Conservation (phyloP, 2,113 vertebrate species). For the Ciconia boyciana region DNA sequence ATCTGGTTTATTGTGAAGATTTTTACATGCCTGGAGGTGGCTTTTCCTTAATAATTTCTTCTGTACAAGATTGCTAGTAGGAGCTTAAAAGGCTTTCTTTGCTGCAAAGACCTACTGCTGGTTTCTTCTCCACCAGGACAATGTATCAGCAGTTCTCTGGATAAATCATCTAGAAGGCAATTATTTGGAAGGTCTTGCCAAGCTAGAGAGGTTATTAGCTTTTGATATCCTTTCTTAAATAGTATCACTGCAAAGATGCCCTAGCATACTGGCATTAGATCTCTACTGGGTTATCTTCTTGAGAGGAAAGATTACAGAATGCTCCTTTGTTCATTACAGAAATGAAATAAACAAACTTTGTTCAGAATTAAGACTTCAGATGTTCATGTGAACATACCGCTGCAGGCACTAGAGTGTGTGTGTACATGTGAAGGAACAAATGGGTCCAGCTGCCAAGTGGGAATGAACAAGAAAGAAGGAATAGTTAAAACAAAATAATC, state of each 20-base stretch:
- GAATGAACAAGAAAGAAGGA: background rate
- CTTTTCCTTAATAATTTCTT: conserved; percentile 65
- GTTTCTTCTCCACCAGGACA: conserved; percentile 36
- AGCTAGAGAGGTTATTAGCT: conserved; percentile 26
- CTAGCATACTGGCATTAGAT: background rate
- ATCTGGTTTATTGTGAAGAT: conserved; percentile 59
- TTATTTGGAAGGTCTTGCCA: conserved; percentile 46
- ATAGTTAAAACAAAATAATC: background rate
- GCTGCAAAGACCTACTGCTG: conserved; percentile 51
- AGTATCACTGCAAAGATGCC: background rate
- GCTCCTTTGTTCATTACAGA: background rate
- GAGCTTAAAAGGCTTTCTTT: conserved; percentile 40
- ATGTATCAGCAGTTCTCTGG: conserved; percentile 21
- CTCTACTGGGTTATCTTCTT: background rate
- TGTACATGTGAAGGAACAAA: background rate
- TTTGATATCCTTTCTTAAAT: conserved; percentile 51
- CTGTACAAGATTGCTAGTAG: conserved; percentile 27
- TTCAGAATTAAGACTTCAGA: background rate
- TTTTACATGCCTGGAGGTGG: conserved; percentile 27
- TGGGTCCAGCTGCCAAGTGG: background rate
- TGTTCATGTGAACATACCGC: background rate
- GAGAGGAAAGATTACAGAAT: background rate
- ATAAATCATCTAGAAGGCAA: conserved; percentile 61
- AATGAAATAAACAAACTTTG: background rate
- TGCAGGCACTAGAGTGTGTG: background rate